These are phyloP conservation scores for Desmophyllum pertusum DNA, from an alignment of 92 coral and sea anemone genomes.

Conservation along the genomic window DNA sequence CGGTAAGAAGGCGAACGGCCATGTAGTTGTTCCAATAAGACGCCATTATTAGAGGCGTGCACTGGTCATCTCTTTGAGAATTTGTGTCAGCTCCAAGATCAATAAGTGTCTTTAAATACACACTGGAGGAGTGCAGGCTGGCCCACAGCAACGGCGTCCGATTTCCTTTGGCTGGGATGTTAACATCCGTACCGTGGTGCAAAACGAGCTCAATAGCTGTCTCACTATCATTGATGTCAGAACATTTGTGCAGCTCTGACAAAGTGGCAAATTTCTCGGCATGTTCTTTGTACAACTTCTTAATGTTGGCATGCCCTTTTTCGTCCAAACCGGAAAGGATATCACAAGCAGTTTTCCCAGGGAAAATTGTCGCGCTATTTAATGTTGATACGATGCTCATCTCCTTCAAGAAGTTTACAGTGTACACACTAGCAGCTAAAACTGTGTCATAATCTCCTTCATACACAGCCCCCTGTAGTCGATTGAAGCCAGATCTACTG, in stretches of 20 bases:
- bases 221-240: not conserved
- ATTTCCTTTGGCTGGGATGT: not conserved
- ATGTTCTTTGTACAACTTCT: not conserved
- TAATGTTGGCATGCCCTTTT: not conserved
- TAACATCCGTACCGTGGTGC: not conserved
- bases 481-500: constrained; percentile 15
- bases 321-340: not conserved
- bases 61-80: not conserved
- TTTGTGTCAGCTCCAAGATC: constrained; percentile 10
- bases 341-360: constrained; percentile 19
- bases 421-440: not conserved
- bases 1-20: not conserved
- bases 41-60: not conserved
- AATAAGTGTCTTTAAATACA: not conserved
- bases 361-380: not conserved
- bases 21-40: not conserved
- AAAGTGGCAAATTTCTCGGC: not conserved
- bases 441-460: not conserved
- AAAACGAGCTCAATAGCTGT: not conserved
- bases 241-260: not conserved
- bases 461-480: constrained; percentile 12
- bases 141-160: constrained; percentile 7
- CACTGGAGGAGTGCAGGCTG: not conserved
- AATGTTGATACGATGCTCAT: not conserved
- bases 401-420: not conserved